phyloP scores from a whole-genome alignment of 2,888 invertebrate species.

The Thumatha senex region DNA sequence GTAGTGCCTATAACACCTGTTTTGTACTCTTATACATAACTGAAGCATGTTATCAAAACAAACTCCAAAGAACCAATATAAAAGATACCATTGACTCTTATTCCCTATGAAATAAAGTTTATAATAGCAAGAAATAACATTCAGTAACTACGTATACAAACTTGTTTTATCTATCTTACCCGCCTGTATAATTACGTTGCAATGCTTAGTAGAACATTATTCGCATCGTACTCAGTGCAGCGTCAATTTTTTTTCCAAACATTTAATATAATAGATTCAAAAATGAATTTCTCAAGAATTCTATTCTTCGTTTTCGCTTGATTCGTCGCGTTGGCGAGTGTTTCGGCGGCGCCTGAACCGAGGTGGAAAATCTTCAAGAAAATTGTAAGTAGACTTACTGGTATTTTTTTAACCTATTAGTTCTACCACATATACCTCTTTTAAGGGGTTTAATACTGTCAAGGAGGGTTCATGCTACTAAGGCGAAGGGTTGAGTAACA shows the following conservation, averaged over 20 bases:
- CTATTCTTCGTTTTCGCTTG: conserved; percentile 52
- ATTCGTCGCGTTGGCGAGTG: conserved; percentile 41
- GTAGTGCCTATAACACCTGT: neutral
- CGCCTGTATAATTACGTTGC: neutral
- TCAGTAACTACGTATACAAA: neutral
- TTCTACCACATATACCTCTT: too few relatives aligned
- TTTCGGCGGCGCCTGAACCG: conserved; percentile 47
- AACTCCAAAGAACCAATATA: neutral
- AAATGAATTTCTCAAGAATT: conserved; percentile 52
- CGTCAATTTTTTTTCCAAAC: neutral
- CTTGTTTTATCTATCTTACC: neutral
- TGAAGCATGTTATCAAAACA: neutral
- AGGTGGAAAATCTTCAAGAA: conserved; percentile 57
- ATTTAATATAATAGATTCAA: too few relatives aligned
- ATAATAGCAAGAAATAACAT: neutral
- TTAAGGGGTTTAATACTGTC: neutral
- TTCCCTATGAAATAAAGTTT: neutral
- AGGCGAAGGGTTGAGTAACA: neutral
- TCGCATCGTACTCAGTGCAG: neutral
- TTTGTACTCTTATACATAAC: neutral
- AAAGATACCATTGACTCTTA: neutral
- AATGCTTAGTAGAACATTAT: neutral
- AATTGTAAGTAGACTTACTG: conserved; percentile 51
- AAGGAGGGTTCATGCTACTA: neutral
- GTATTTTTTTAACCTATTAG: neutral